Percentiles rank a stretch among this genome's conserved stretches.
phyloP scores from a whole-genome alignment of 2,888 invertebrate species.

The Hypomecis punctinalis region DNA sequence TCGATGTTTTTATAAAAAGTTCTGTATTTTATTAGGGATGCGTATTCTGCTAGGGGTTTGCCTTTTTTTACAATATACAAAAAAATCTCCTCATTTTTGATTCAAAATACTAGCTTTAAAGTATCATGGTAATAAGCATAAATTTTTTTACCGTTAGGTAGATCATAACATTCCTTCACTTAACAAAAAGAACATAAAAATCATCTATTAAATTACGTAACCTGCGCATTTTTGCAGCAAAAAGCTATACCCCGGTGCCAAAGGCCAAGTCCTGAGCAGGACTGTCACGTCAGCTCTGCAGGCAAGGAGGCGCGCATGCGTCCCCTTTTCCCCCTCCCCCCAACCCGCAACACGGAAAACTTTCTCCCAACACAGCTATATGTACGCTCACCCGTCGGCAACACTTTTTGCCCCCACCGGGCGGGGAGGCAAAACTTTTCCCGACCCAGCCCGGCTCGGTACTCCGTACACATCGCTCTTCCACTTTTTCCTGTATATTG shows the following conservation, averaged over 20 bases:
- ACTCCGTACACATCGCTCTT: slow-evolving; percentile 83
- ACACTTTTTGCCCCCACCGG: slow-evolving; percentile 83
- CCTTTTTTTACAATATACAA: too few relatives aligned
- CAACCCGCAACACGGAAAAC: slow-evolving; percentile 84
- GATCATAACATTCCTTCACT: slow-evolving; percentile 19
- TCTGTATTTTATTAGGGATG: not conserved
- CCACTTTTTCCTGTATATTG: slow-evolving; percentile 85
- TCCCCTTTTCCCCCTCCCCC: slow-evolving; percentile 57
- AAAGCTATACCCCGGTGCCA: slow-evolving; percentile 55
- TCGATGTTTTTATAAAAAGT: slow-evolving; percentile 15
- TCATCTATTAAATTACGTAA: slow-evolving; percentile 58
- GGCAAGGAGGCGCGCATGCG: slow-evolving; percentile 74
- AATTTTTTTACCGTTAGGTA: not conserved
- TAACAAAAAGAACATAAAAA: slow-evolving; percentile 7
- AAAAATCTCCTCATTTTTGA: too few relatives aligned
- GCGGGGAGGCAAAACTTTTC: slow-evolving; percentile 81
- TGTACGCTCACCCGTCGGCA: slow-evolving; percentile 80
- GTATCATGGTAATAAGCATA: not conserved
- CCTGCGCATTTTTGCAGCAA: slow-evolving; percentile 46
- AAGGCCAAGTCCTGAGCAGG: slow-evolving; percentile 67
- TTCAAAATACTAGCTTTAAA: too few relatives aligned
- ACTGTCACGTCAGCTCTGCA: slow-evolving; percentile 78
- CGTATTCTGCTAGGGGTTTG: not conserved
- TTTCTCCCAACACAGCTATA: slow-evolving; percentile 84
- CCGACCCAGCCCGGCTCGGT: slow-evolving; percentile 79